These are phyloP conservation scores for Fukomys damarensis DNA, from an alignment of 2,113 vertebrate genomes.

Conservation along the genomic window DNA sequence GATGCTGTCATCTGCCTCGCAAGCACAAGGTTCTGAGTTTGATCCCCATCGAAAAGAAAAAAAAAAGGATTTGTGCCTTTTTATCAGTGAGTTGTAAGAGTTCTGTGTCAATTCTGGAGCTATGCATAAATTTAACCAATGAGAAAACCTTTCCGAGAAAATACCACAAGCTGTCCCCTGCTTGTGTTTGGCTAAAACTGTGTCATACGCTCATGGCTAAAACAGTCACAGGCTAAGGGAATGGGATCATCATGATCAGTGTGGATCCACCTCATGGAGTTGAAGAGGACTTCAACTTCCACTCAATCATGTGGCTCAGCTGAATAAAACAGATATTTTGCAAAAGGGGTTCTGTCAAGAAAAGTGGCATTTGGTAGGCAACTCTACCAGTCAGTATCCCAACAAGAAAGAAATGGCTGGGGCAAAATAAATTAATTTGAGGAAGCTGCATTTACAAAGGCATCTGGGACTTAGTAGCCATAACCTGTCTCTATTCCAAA, in stretches of 20 bases:
- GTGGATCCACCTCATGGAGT: background rate
- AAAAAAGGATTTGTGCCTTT: no score
- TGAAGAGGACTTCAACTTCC: background rate
- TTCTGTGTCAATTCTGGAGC: background rate
- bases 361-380: background rate
- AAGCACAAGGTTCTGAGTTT: no score
- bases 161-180: background rate
- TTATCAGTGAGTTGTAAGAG: background rate
- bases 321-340: background rate
- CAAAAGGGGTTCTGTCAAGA: background rate
- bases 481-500: background rate
- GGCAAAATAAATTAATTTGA: background rate
- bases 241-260: background rate
- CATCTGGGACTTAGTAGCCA: background rate
- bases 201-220: background rate
- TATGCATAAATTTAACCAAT: background rate
- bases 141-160: background rate
- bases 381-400: background rate
- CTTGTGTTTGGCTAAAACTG: background rate
- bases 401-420: background rate
- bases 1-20: no score
- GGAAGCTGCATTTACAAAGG: background rate
- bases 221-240: background rate
- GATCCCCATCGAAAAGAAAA: no score
- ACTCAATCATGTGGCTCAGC: background rate